Evolutionary conservation across 2,113 vertebrate genomes (phyloP).

Genomic region (Lutjanus erythropterus): DNA sequence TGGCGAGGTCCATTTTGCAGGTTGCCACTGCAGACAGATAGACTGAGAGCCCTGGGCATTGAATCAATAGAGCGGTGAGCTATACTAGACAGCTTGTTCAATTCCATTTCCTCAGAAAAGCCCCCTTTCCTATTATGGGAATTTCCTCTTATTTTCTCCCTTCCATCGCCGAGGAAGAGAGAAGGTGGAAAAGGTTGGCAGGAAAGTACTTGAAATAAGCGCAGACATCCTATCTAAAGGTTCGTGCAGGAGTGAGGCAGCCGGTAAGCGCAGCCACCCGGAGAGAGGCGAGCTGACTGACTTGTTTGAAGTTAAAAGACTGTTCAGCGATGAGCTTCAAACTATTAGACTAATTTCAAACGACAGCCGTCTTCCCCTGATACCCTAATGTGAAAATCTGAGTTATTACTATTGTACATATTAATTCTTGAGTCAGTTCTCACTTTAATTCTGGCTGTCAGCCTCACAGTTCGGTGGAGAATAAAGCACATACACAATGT

Average conservation of each 20-base stretch:
- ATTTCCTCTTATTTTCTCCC: constrained; percentile 49
- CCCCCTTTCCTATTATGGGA: constrained; percentile 51
- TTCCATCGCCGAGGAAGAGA: constrained; percentile 28
- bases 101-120: constrained; percentile 73
- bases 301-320: constrained; percentile 19
- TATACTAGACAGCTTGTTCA: constrained; percentile 56
- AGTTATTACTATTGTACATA: neutral
- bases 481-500: neutral
- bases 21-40: constrained; percentile 39
- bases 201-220: constrained; percentile 34
- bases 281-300: neutral
- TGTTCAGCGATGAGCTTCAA: neutral
- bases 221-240: constrained; percentile 28
- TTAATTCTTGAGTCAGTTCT: neutral
- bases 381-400: neutral
- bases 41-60: constrained; percentile 28
- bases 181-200: constrained; percentile 47
- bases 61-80: constrained; percentile 48
- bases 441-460: neutral
- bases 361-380: neutral
- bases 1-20: constrained; percentile 38
- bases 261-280: neutral
- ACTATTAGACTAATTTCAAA: constrained; percentile 9
- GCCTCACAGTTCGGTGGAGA: neutral
- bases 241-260: neutral